These are phyloP conservation scores for Flabesymbios commensalis DNA, from an alignment of 2,888 invertebrate species.

Conservation along the genomic window DNA sequence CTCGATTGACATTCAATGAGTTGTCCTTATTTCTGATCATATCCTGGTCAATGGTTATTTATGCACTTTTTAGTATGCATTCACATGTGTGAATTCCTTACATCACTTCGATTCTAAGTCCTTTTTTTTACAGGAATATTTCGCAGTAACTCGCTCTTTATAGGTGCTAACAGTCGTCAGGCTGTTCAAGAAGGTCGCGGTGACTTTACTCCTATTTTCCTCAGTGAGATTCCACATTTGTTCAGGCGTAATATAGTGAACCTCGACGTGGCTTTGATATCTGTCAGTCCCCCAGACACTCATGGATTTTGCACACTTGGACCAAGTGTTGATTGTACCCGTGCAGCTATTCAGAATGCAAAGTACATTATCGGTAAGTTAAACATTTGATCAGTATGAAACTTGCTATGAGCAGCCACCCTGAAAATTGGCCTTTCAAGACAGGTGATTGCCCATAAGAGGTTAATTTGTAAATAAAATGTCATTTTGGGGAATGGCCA, in stretches of 20 bases:
- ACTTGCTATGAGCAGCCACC: too few species aligned
- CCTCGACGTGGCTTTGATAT: slow-evolving; percentile 73
- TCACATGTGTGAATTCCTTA: too few species aligned
- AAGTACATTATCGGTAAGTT: slow-evolving; percentile 82
- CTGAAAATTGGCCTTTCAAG: too few species aligned
- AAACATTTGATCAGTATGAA: too few species aligned
- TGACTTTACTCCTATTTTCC: slow-evolving; percentile 87
- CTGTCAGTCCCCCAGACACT: slow-evolving; percentile 78
- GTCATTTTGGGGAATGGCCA: too few species aligned
- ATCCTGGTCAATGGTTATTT: too few species aligned
- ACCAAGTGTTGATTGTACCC: slow-evolving; percentile 89
- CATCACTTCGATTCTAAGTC: too few species aligned
- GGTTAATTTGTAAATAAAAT: too few species aligned
- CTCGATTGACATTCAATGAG: too few species aligned
- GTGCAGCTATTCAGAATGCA: slow-evolving; percentile 81
- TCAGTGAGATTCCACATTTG: slow-evolving; percentile 88
- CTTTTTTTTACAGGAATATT: slow-evolving; percentile 68
- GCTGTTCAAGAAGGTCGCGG: slow-evolving; percentile 85
- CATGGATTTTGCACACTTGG: slow-evolving; percentile 93
- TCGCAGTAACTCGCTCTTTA: slow-evolving; percentile 86
- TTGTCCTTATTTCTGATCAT: too few species aligned
- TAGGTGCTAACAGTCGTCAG: slow-evolving; percentile 88
- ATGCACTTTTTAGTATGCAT: too few species aligned
- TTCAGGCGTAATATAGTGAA: slow-evolving; percentile 83
- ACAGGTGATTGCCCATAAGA: too few species aligned